Base-by-base conservation (phyloP, 2,888 invertebrate species). In the Epicampocera succincta region DNA sequence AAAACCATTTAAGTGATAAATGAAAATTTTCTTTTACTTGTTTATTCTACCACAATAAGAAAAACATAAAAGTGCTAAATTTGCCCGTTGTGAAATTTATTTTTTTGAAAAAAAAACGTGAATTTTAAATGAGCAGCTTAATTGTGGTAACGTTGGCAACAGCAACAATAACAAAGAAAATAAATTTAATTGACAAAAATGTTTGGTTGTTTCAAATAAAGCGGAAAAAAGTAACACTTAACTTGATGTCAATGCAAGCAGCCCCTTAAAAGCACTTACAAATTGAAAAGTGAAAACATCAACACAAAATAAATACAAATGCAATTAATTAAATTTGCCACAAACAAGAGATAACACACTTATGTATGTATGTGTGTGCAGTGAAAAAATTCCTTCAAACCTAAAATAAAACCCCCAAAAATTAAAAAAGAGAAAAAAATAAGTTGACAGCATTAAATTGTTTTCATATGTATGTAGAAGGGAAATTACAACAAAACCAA, bases 61-160 rank as follows among this genome's bases (percentile, higher is more conserved):
- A 52, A 2, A 73, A 54, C n/a, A n/a, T n/a, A 74, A 33, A 33
- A 9, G 56, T 40, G 38, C 25, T 42, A n/a, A 52, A 40, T 42
- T 42, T 4, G 54, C 42, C n/a, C 63, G 54, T 63, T 73, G 73
- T 73, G 73, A 65, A 54, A 74, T 74, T 65, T n/a, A 17, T 17
- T 56, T 56, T n/a, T n/a, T 25, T 25, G 21, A 68, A 44, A 54
- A 52, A n/a, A 44, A 58, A 50, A 61, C 29, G 48, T 52, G 61
- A 52, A 72, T 50, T 52, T 42, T 42, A 13, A 52, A 73, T 52
- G 17, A n/a, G 29, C 56, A 13, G 3, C n/a, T n/a, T 52, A 54
- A 33, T 5, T 4, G 40, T 33, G 21, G 44, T 73, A 61, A 54
- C 68, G 12, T 21, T 46, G 60, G 65, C 60, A 71, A 65, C 65